Conservation (phyloP, 2,113 vertebrate genomes). For the Labeo catla region DNA sequence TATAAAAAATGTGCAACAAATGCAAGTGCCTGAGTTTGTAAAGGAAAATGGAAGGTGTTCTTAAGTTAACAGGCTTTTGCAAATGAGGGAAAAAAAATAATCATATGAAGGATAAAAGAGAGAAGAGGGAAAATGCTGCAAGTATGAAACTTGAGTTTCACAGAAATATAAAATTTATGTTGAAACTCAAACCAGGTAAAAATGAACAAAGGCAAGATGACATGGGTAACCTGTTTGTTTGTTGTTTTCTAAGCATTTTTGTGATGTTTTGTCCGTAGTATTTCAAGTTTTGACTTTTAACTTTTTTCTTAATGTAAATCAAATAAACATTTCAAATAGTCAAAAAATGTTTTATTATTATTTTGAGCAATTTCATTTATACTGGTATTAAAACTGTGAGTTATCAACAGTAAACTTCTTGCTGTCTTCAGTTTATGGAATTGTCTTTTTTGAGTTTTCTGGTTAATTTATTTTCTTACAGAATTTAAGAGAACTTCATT, state of each 20-base stretch:
- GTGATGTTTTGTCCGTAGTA: constrained; percentile 57
- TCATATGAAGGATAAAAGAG: not conserved
- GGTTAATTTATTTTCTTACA: not conserved
- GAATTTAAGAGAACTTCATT: not conserved
- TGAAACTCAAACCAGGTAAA: not conserved
- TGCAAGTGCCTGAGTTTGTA: constrained; percentile 2
- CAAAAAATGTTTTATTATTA: constrained; percentile 18
- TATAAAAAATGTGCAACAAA: not conserved
- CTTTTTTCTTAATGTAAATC: constrained; percentile 64
- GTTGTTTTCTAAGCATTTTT: constrained; percentile 48
- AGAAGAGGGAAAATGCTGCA: not conserved
- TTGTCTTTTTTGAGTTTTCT: not conserved
- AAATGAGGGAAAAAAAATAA: not conserved
- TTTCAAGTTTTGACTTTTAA: constrained; percentile 64
- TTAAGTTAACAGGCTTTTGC: not conserved
- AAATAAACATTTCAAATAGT: constrained; percentile 74
- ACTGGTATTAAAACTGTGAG: not conserved
- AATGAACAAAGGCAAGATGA: not conserved
- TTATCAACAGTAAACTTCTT: not conserved
- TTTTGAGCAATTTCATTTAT: not conserved
- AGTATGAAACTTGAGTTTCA: not conserved
- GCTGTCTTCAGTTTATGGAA: not conserved
- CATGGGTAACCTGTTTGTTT: not conserved
- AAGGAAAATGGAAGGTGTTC: not conserved
- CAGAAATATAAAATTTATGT: not conserved